phyloP scores from a whole-genome alignment of 2,888 invertebrate species.

The Phengaris alcon region DNA sequence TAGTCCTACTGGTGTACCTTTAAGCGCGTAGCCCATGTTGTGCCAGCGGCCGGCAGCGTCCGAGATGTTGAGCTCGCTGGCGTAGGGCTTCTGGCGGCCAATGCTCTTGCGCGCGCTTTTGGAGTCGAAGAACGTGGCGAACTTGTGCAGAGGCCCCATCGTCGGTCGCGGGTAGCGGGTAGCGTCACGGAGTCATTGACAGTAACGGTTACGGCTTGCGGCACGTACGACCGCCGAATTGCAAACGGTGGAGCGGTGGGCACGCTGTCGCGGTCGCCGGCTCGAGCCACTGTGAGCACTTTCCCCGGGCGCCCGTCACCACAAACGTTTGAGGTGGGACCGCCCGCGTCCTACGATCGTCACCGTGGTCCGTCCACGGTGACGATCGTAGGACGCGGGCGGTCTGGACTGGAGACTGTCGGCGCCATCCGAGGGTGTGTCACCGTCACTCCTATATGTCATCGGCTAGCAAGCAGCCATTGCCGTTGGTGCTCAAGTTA shows the following conservation, averaged over 20 bases:
- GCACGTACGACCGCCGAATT: neutral
- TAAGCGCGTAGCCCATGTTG: neutral
- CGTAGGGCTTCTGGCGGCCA: slow-evolving; percentile 73
- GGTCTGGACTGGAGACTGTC: too few species aligned
- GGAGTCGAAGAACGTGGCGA: slow-evolving; percentile 81
- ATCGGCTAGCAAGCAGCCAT: too few species aligned
- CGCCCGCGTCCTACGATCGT: too few species aligned
- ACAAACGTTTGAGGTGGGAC: neutral
- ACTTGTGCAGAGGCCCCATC: slow-evolving; percentile 81
- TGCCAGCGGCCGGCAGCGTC: slow-evolving; percentile 37
- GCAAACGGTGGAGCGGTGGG: neutral
- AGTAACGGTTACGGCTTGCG: slow-evolving; percentile 1
- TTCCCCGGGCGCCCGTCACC: slow-evolving; percentile 26
- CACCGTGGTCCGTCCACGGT: too few species aligned
- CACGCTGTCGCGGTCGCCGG: slow-evolving; percentile 29
- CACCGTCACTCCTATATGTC: too few species aligned
- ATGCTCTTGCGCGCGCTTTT: slow-evolving; percentile 68
- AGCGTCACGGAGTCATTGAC: slow-evolving; percentile 12
- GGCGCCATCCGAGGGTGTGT: too few species aligned
- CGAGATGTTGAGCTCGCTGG: slow-evolving; percentile 78
- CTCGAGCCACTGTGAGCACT: slow-evolving; percentile 32
- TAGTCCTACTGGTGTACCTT: neutral
- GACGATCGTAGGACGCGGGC: too few species aligned
- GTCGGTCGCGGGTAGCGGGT: slow-evolving; percentile 23
- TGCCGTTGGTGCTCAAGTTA: too few species aligned